A percentile compares a stretch with the other conserved stretches of the same genome.
These are phyloP conservation scores for Caerostris darwini DNA, from an alignment of 1,140 invertebrate species.

Conservation along the genomic window DNA sequence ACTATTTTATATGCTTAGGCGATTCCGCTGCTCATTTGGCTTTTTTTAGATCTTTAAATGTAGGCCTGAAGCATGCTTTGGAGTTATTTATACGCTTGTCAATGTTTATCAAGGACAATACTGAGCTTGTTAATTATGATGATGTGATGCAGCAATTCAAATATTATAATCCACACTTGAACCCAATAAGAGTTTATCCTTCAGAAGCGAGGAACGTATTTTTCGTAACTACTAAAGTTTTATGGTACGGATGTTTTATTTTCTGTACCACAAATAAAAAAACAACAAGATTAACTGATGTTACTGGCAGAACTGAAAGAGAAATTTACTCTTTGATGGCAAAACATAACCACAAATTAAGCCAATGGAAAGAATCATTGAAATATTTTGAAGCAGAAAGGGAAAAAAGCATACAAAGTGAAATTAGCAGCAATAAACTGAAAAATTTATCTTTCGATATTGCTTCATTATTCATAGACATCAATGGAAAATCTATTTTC, in stretches of 20 bases:
- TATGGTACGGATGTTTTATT: conserved; percentile 54
- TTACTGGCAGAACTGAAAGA: not conserved
- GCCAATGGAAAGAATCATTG: not conserved
- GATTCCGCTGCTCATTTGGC: conserved; percentile 44
- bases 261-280: conserved; percentile 25
- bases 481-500: conserved; percentile 49
- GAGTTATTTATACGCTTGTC: conserved; percentile 50
- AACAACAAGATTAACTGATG: not conserved
- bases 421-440: conserved; percentile 21
- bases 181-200: not conserved
- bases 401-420: conserved; percentile 12
- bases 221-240: conserved; percentile 24
- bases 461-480: conserved; percentile 12
- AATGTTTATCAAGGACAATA: not conserved
- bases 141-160: not conserved
- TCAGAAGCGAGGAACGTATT: conserved; percentile 35
- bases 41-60: conserved; percentile 44
- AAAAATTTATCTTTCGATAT: conserved; percentile 11
- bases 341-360: conserved; percentile 1
- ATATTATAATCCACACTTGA: conserved; percentile 9
- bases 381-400: conserved; percentile 36
- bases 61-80: conserved; percentile 49
- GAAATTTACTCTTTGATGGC: not conserved
- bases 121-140: not conserved
- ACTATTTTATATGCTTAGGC: conserved; percentile 23